Percentiles rank a stretch among this genome's conserved stretches.
phyloP scores from a whole-genome alignment of 2,113 vertebrate genomes.

The Vulpes lagopus region DNA sequence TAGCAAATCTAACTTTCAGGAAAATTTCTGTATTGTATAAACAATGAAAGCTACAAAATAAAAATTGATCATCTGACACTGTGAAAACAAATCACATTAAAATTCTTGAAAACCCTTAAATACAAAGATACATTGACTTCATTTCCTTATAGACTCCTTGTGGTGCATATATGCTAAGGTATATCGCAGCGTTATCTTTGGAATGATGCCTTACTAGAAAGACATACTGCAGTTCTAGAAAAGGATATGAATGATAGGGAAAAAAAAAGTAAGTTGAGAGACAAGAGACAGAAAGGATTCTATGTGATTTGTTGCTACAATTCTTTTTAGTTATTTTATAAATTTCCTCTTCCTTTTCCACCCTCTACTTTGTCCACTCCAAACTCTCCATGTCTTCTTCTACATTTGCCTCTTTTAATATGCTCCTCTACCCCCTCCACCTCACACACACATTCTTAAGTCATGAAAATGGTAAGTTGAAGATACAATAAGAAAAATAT shows the following conservation, averaged over 20 bases:
- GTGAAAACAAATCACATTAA: not conserved
- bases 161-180: not conserved
- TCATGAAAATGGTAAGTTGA: constrained; percentile 25
- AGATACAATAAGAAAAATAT: not conserved
- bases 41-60: not conserved
- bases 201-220: not conserved
- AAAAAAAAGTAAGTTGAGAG: not conserved
- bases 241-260: not conserved
- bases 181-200: not conserved
- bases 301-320: not conserved
- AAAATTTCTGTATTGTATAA: not conserved
- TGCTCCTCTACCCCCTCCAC: no score
- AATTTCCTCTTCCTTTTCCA: not conserved
- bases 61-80: not conserved
- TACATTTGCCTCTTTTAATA: not conserved
- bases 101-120: not conserved
- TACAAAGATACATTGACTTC: not conserved
- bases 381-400: not conserved
- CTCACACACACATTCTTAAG: not conserved
- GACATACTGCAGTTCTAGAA: not conserved
- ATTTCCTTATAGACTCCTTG: not conserved
- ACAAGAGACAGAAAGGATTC: not conserved
- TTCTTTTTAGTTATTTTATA: not conserved
- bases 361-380: not conserved
- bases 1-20: not conserved